These are phyloP conservation scores for Carterocephalus palaemon DNA, from an alignment of 2,888 invertebrate species.

Conservation along the genomic window DNA sequence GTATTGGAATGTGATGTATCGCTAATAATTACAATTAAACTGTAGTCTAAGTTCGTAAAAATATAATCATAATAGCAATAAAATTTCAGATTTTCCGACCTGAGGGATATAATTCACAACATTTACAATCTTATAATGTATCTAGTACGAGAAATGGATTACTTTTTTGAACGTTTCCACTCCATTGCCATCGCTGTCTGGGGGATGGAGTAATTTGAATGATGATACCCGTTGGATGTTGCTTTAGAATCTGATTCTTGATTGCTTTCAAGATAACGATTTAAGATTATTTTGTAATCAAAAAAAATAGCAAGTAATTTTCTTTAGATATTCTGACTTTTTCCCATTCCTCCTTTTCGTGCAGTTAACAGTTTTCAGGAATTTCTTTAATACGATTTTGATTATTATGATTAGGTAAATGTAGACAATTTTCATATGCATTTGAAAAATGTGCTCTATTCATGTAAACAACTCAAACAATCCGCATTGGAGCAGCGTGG, in stretches of 20 bases:
- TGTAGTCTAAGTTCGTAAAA: not conserved
- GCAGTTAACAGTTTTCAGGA: too few relatives aligned
- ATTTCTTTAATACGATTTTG: too few relatives aligned
- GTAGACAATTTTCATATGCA: too few relatives aligned
- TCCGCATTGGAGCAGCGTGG: not conserved
- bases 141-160: conserved; percentile 59
- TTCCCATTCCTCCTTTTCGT: too few relatives aligned
- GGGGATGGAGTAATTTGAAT: conserved; percentile 54
- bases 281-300: conserved; percentile 7
- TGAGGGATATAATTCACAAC: conserved; percentile 38
- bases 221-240: conserved; percentile 44
- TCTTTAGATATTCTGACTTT: too few relatives aligned
- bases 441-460: too few relatives aligned
- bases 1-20: too few relatives aligned
- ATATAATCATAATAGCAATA: too few relatives aligned
- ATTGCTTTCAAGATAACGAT: conserved; percentile 10
- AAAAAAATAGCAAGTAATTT: conserved; percentile 8
- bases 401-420: too few relatives aligned
- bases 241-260: conserved; percentile 14
- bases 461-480: not conserved
- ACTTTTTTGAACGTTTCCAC: conserved; percentile 65
- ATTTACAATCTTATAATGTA: conserved; percentile 45
- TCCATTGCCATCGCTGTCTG: conserved; percentile 53
- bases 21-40: too few relatives aligned
- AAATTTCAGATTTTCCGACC: conserved; percentile 20